phyloP scores from a whole-genome alignment of 2,888 invertebrate genomes.

The Brachyopa scutellaris region DNA sequence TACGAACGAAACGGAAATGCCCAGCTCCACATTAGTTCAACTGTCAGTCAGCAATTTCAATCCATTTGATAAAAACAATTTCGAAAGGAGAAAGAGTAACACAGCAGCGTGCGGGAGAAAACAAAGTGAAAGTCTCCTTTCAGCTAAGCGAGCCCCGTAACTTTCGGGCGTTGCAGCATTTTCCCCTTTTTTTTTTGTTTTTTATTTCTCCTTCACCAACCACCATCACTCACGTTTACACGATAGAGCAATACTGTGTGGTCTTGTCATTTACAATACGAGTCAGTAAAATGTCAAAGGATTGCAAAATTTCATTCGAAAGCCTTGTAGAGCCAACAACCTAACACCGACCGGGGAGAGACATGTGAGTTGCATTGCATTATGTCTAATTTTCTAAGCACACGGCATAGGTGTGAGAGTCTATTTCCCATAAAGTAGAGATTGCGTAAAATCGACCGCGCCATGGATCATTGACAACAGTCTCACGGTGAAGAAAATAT shows the following conservation, averaged over 20 bases:
- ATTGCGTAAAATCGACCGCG: conserved; percentile 54
- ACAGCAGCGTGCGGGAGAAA: conserved; percentile 51
- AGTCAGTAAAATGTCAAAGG: conserved; percentile 59
- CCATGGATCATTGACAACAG: conserved; percentile 48
- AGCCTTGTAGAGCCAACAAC: conserved; percentile 55
- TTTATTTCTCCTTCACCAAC: neutral
- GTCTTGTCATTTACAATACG: neutral
- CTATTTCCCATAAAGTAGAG: conserved; percentile 41
- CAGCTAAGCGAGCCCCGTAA: conserved; percentile 16
- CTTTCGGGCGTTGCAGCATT: conserved; percentile 68
- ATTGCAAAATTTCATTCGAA: conserved; percentile 64
- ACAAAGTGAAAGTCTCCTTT: conserved; percentile 71
- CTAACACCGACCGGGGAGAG: conserved; percentile 5
- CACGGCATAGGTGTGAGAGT: conserved; percentile 49
- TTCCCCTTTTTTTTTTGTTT: conserved; percentile 43
- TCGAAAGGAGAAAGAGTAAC: conserved; percentile 58
- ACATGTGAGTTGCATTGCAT: conserved; percentile 44
- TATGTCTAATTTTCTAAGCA: conserved; percentile 66
- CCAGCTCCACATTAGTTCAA: neutral
- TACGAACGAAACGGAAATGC: too few relatives aligned
- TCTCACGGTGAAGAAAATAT: conserved; percentile 40
- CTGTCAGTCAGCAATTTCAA: conserved; percentile 23
- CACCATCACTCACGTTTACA: conserved; percentile 57
- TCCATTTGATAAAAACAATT: conserved; percentile 34
- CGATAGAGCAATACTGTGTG: neutral